Conservation (phyloP, 2,888 invertebrate genomes). For the Eupsilia transversa region DNA sequence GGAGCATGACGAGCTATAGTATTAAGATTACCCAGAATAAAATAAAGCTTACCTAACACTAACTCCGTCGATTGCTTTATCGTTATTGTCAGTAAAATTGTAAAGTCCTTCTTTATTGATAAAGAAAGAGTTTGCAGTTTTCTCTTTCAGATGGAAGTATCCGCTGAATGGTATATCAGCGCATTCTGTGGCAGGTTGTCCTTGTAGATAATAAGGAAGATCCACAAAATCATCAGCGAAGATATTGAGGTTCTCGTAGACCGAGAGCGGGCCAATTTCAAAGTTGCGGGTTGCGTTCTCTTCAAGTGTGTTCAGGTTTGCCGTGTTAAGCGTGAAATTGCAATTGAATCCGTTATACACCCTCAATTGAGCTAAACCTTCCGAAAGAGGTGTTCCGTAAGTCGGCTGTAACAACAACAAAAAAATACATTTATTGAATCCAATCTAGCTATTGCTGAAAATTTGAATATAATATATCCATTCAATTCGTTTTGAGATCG, state of each 20-base stretch:
- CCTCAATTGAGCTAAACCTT: slow-evolving; percentile 92
- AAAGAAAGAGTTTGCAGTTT: slow-evolving; percentile 85
- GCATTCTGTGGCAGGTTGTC: slow-evolving; percentile 73
- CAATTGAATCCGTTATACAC: slow-evolving; percentile 93
- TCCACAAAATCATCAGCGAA: slow-evolving; percentile 68
- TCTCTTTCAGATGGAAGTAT: slow-evolving; percentile 76
- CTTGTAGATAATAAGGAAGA: slow-evolving; percentile 82
- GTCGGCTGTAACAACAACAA: slow-evolving; percentile 85
- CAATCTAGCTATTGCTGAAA: no score
- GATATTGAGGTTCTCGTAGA: slow-evolving; percentile 86
- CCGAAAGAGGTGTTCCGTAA: slow-evolving; percentile 90
- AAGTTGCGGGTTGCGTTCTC: slow-evolving; percentile 65
- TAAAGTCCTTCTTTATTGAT: slow-evolving; percentile 75
- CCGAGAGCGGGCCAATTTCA: slow-evolving; percentile 78
- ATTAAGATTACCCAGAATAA: background rate
- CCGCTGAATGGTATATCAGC: slow-evolving; percentile 71
- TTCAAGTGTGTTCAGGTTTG: slow-evolving; percentile 51
- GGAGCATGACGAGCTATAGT: slow-evolving; percentile 79
- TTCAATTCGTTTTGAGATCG: background rate
- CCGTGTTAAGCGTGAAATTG: slow-evolving; percentile 82
- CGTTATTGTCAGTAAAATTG: slow-evolving; percentile 83
- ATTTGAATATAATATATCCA: background rate
- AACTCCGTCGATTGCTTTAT: slow-evolving; percentile 85
- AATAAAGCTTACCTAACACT: slow-evolving; percentile 78
- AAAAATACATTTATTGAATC: background rate